phyloP scores from a whole-genome alignment of 2,888 invertebrate genomes.

The Yponomeuta malinellus region DNA sequence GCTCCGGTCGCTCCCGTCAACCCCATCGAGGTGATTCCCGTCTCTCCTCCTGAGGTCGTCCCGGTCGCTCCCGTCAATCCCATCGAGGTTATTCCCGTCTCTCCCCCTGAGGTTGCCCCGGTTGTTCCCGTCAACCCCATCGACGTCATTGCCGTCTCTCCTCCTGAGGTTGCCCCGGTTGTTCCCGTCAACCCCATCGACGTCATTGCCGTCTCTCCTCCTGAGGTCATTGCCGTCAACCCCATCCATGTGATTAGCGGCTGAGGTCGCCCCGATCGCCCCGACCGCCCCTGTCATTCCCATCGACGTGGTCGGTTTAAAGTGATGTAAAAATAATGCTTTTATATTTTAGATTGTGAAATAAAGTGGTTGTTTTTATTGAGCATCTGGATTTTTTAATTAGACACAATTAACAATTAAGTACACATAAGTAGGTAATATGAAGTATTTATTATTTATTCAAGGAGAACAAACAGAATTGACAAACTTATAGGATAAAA shows the following conservation, averaged over 20 bases:
- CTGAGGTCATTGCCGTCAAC: neutral
- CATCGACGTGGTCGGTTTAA: neutral
- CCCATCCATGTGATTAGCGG: too few species aligned
- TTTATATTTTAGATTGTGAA: neutral
- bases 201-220: neutral
- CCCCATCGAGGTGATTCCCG: conserved; percentile 24
- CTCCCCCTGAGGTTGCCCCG: too few species aligned
- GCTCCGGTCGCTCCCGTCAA: conserved; percentile 18
- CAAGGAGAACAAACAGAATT: too few species aligned
- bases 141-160: too few species aligned
- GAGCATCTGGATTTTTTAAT: neutral
- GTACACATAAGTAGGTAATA: too few species aligned
- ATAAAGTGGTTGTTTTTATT: neutral
- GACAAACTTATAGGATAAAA: too few species aligned
- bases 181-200: neutral
- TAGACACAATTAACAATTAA: neutral
- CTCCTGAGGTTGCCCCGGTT: too few species aligned
- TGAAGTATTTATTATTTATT: too few species aligned
- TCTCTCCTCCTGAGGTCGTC: conserved; percentile 22
- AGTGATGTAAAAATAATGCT: neutral
- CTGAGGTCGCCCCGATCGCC: neutral
- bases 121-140: too few species aligned
- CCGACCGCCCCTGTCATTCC: neutral
- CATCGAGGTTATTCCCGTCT: too few species aligned
- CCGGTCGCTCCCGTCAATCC: too few species aligned